Evolutionary conservation across 23 tunicate species (phyloP), one percentile per base, ranked within the genome.

Genomic region (Clavelina lepadiformis): DNA sequence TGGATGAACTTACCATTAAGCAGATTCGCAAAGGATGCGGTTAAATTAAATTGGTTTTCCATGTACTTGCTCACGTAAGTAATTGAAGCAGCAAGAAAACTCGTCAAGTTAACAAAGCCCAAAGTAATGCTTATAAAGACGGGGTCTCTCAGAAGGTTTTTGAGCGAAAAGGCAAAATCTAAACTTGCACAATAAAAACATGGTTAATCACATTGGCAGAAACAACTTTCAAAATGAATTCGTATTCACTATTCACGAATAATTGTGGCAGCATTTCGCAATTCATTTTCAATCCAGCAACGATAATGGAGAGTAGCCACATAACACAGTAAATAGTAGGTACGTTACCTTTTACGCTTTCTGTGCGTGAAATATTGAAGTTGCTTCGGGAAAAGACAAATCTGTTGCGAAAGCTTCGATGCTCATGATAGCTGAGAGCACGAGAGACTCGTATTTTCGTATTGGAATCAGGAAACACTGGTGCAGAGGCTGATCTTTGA

Each of bases 31-130:
- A 51, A 47, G 15, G 96, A 88, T 13, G 96, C 88, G 3, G 96
- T 35, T 23, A 73, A 36, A 36, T 64, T 68, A 55, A 88, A 88
- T 46, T 88, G 88, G 13, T 87, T 73, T 44, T 88, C 96, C 96
- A 88, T 88, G 67, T 88, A 88, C 49, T 88, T 88, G 28, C 88
- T 65, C 28, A 74, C 67, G 58, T 80, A 88, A 30, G 96, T 88
- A 2, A 88, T 70, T 13, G 87, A 88, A 2, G 96, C 80, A 24
- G 87, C 96, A 20, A 88, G 82, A 61, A 88, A 88, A 34, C 96
- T 80, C 31, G 96, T 88, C 35, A 88, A 56, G 28, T 78, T 76
- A n/a, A 88, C 96, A 50, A 79, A 69, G 31, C 82, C 96, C 8
- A 79, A 33, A 2, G 96, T 80, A 27, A 88, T 79, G 70, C 82